Conservation (phyloP, 2,888 invertebrate genomes). For the Caenorhabditis drosophilae region DNA sequence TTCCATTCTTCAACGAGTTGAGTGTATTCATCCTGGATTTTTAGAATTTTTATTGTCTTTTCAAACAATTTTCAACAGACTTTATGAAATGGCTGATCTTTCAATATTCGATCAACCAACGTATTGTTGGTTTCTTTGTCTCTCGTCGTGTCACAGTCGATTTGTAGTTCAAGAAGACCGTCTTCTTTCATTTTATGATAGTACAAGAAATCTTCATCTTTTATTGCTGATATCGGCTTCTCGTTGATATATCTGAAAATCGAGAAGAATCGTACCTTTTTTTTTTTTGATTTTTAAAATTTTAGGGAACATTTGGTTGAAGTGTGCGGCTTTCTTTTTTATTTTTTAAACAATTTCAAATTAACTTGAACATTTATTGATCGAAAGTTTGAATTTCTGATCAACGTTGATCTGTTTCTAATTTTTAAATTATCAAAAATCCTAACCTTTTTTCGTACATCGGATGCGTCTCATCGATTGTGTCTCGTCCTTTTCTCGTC, state of each 20-base stretch:
- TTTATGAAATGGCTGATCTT: conserved; percentile 33
- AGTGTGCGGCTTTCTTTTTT: too few species aligned
- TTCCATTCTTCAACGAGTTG: conserved; percentile 82
- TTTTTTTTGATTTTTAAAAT: too few species aligned
- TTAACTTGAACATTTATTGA: too few species aligned
- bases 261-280: too few species aligned
- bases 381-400: too few species aligned
- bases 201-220: conserved; percentile 87
- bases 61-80: background rate
- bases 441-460: conserved; percentile 66
- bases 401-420: too few species aligned
- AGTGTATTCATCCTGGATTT: conserved; percentile 49
- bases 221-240: conserved; percentile 87
- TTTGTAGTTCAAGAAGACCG: conserved; percentile 24
- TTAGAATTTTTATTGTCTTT: conserved; percentile 1
- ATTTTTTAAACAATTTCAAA: too few species aligned
- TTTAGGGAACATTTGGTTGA: too few species aligned
- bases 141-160: conserved; percentile 29
- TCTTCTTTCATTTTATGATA: conserved; percentile 71
- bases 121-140: background rate
- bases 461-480: conserved; percentile 92
- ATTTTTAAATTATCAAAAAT: background rate
- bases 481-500: conserved; percentile 87
- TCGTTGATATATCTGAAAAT: conserved; percentile 84
- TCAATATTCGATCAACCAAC: conserved; percentile 27